phyloP scores from a whole-genome alignment of 2,888 invertebrate genomes.

The Folsomia manolachei region DNA sequence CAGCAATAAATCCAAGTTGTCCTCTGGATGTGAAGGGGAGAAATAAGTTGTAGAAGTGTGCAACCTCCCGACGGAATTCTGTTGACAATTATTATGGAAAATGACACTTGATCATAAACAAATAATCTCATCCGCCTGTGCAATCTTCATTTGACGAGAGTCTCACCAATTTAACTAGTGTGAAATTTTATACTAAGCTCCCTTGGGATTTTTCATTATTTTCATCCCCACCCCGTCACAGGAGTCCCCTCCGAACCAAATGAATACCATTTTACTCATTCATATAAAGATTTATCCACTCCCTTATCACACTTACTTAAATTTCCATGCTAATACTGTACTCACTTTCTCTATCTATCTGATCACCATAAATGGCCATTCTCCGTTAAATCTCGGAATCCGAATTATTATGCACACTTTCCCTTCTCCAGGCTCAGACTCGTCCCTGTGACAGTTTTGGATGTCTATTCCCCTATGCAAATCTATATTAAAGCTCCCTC shows the following conservation, averaged over 20 bases:
- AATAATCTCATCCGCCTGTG: neutral
- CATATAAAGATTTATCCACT: neutral
- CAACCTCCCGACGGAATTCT: neutral
- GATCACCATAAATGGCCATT: slow-evolving; percentile 5
- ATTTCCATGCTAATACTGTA: neutral
- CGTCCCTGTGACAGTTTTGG: too few species aligned
- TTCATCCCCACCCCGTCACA: neutral
- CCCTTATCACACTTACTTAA: slow-evolving; percentile 6
- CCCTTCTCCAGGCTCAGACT: too few species aligned
- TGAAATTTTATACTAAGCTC: slow-evolving; percentile 8
- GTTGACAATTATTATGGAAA: slow-evolving; percentile 10
- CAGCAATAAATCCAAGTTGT: neutral
- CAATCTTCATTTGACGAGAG: neutral
- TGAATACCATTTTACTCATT: neutral
- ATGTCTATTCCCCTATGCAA: neutral
- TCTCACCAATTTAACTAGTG: slow-evolving; percentile 8
- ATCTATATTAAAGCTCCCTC: neutral
- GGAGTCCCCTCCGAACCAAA: neutral
- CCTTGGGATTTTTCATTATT: slow-evolving; percentile 4
- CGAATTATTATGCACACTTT: slow-evolving; percentile 2
- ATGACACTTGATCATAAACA: slow-evolving; percentile 7
- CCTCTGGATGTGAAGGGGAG: neutral
- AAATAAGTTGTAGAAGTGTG: too few species aligned
- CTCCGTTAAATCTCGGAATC: slow-evolving; percentile 6
- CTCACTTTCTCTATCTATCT: neutral